phyloP scores from a whole-genome alignment of 1,140 invertebrate species.

The Brachionus rubens region DNA sequence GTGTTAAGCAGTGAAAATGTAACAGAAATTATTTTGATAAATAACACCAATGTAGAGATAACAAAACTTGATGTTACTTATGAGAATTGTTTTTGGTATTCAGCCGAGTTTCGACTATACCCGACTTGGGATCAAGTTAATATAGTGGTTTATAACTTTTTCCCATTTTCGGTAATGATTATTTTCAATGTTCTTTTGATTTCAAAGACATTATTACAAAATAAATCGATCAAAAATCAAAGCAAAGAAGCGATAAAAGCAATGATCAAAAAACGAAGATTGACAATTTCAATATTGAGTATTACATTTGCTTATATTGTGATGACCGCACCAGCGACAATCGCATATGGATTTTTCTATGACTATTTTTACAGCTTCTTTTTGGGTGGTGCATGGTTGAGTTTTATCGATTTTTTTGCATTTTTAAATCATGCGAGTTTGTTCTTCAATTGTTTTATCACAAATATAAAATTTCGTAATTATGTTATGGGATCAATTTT shows the following conservation, averaged over 20 bases:
- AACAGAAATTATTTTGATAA: not conserved
- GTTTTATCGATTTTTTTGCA: not conserved
- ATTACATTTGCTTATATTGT: slow-evolving; percentile 36
- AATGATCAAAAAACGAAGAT: not conserved
- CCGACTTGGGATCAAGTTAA: not conserved
- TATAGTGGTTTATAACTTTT: not conserved
- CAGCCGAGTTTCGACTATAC: not conserved
- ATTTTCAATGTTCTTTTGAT: not conserved
- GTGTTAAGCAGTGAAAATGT: not conserved
- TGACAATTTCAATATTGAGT: slow-evolving; percentile 1
- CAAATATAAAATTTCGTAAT: not conserved
- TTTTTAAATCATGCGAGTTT: not conserved
- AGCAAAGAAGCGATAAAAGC: not conserved
- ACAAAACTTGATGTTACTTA: not conserved
- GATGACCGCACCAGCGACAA: slow-evolving; percentile 14
- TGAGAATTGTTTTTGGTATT: not conserved
- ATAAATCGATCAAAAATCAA: not conserved
- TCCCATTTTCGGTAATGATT: slow-evolving; percentile 11
- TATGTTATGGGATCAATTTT: no score
- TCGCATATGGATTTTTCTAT: not conserved
- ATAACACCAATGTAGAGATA: not conserved
- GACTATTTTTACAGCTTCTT: not conserved
- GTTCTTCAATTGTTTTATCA: not conserved
- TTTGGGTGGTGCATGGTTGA: not conserved
- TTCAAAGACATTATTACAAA: not conserved